phyloP scores from a whole-genome alignment of 2,888 invertebrate genomes.

The Galerucella pusilla region DNA sequence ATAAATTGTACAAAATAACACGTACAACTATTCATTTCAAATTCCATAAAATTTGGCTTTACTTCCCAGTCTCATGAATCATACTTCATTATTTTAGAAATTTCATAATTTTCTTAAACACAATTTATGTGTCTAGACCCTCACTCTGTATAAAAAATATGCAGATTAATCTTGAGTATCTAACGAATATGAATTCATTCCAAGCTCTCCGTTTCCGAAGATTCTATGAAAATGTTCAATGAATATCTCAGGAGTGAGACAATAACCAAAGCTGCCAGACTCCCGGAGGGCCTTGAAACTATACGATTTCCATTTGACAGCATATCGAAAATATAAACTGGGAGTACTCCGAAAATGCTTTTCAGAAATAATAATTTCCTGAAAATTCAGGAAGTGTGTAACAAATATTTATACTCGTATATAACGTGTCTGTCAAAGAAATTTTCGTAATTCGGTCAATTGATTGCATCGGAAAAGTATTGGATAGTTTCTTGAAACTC shows the following conservation, averaged over 20 bases:
- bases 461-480: no score
- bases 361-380: background rate
- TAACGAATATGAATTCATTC: background rate
- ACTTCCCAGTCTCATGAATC: background rate
- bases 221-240: conserved; percentile 9
- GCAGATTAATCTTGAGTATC: conserved; percentile 16
- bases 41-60: no score
- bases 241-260: conserved; percentile 10
- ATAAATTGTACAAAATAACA: no score
- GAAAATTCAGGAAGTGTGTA: no score
- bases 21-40: no score
- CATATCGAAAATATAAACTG: background rate
- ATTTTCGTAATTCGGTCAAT: no score
- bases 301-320: conserved; percentile 6
- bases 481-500: no score
- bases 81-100: background rate
- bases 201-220: no score
- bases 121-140: background rate
- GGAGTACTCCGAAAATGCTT: background rate
- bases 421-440: no score
- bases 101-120: background rate
- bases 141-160: conserved; percentile 30
- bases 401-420: no score
- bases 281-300: background rate
- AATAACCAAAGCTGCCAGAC: conserved; percentile 5